Percentiles rank a stretch among this genome's conserved stretches.
phyloP scores from a whole-genome alignment of 2,113 vertebrate genomes.

The Hypanus sabinus region DNA sequence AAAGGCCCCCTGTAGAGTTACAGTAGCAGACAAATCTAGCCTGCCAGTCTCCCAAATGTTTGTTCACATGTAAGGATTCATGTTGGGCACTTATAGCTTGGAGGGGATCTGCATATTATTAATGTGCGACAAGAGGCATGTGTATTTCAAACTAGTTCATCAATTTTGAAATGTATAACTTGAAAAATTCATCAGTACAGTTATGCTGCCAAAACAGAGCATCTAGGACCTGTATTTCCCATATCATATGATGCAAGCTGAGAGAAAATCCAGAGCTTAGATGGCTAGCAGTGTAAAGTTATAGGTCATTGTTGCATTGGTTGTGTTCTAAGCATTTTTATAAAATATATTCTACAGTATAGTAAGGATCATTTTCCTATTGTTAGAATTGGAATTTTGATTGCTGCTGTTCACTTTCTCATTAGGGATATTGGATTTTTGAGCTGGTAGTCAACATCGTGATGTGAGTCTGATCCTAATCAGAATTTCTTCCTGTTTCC shows the following conservation, averaged over 20 bases:
- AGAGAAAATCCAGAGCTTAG: neutral
- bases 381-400: neutral
- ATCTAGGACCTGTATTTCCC: neutral
- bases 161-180: neutral
- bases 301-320: neutral
- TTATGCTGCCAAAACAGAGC: neutral
- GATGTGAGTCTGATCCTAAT: conserved; percentile 34
- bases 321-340: neutral
- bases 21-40: too few relatives aligned
- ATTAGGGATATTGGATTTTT: conserved; percentile 17
- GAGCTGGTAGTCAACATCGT: conserved; percentile 27
- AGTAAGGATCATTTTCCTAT: neutral
- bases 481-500: conserved; percentile 36
- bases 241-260: neutral
- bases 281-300: neutral
- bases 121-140: neutral
- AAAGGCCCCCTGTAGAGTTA: too few relatives aligned
- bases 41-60: too few relatives aligned
- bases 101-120: neutral
- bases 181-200: neutral
- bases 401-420: neutral
- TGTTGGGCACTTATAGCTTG: too few relatives aligned
- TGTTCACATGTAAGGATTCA: too few relatives aligned
- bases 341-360: neutral
- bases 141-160: neutral